Evolutionary conservation across 2,888 invertebrate species (phyloP), one percentile per base, ranked within the genome.

Genomic region (Tinea trinotella): DNA sequence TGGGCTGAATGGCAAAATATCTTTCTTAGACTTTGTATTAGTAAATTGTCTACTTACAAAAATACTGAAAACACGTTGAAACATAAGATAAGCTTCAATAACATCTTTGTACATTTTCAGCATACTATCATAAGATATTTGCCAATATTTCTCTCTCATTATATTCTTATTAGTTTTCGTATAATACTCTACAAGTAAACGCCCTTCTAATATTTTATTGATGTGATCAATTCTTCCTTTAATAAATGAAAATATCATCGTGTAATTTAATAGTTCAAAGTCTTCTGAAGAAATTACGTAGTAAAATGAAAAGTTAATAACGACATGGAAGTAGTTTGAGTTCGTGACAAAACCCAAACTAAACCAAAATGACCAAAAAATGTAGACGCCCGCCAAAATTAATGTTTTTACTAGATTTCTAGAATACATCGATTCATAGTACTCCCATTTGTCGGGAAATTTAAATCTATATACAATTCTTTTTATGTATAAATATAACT

Each of bases 21-120:
- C n/a, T n/a, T n/a, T n/a, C n/a, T n/a, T n/a, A n/a, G n/a, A n/a
- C n/a, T n/a, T n/a, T n/a, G n/a, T n/a, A n/a, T n/a, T n/a, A n/a
- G n/a, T n/a, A n/a, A n/a, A n/a, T n/a, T n/a, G n/a, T n/a, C n/a
- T 50, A 24, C 50, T 50, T 50, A 50, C 50, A 50, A 24, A 50
- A 18, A 50, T 5, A 24, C 50, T 18, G 24, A 18, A 50, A 2
- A 24, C 13, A 3, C 18, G 18, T 24, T 50, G 50, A 12, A 50
- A 24, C 20, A 24, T 13, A 50, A 19, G 24, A 24, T 24, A 50
- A 12, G 50, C 50, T 18, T 4, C 4, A 7, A 50, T 50, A 12
- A 50, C 7, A 50, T 24, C 22, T 20, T 50, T 50, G 13, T 18
- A 50, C 5, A 7, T n/a, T 12, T 50, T 24, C 13, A 50, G 24